These are phyloP conservation scores for Pygoscelis antarcticus DNA, from an alignment of 2,113 vertebrate genomes.

Conservation along the genomic window DNA sequence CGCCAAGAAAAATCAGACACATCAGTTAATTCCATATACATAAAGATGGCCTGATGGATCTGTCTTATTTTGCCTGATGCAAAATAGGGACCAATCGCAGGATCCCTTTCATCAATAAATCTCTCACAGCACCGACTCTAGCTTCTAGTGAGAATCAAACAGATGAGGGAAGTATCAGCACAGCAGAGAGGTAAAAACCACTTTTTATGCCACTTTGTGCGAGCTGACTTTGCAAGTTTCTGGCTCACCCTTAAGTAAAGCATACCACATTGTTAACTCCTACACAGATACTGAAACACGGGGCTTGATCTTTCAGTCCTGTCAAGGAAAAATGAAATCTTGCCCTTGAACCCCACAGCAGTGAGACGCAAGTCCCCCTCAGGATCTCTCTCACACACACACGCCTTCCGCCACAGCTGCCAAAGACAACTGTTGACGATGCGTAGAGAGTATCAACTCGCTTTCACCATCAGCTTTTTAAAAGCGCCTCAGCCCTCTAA, in stretches of 20 bases:
- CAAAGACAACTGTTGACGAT: background rate
- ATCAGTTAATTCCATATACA: background rate
- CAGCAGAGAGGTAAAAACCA: background rate
- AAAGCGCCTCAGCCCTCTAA: no score
- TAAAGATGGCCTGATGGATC: background rate
- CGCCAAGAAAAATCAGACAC: background rate
- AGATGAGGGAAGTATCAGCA: background rate
- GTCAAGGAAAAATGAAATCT: background rate
- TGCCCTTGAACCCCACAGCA: background rate
- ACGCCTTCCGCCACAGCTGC: no score
- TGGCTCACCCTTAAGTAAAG: background rate
- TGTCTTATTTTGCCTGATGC: background rate
- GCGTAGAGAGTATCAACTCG: background rate
- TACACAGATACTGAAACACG: background rate
- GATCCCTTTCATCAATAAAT: background rate
- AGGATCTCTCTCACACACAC: background rate
- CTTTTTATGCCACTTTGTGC: accelerated
- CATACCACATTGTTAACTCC: background rate
- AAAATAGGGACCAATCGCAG: background rate
- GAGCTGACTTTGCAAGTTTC: background rate
- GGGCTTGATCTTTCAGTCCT: background rate
- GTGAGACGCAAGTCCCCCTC: background rate
- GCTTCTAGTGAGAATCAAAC: background rate
- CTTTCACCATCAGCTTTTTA: background rate
- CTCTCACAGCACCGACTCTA: background rate